These are phyloP conservation scores for Drosophila fungiperda DNA, from an alignment of 2,888 invertebrate genomes.

Conservation along the genomic window DNA sequence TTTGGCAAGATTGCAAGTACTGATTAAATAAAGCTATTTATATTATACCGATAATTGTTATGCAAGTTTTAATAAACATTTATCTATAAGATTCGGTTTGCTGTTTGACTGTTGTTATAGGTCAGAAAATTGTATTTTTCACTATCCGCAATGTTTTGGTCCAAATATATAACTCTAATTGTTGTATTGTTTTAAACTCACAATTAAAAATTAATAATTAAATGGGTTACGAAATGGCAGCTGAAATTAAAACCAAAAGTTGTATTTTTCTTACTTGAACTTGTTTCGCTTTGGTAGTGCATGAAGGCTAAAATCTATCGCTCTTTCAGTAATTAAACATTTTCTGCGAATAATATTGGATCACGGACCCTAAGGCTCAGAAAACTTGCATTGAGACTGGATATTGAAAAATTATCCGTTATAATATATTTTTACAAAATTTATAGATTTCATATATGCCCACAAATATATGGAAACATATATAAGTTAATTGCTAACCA, in stretches of 20 bases:
- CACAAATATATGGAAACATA: background rate
- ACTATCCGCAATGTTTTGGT: background rate
- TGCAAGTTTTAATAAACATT: background rate
- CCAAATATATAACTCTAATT: background rate
- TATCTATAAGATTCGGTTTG: background rate
- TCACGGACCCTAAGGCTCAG: background rate
- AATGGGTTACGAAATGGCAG: slow-evolving; percentile 21
- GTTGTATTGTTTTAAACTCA: background rate
- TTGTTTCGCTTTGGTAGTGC: slow-evolving; percentile 22
- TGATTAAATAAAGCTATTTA: background rate
- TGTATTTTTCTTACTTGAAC: background rate
- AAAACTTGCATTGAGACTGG: background rate
- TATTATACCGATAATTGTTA: background rate
- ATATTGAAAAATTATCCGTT: background rate
- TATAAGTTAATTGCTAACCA: too few species aligned
- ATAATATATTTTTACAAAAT: background rate
- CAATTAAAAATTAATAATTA: too few species aligned
- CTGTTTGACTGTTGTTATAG: slow-evolving; percentile 22
- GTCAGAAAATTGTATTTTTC: slow-evolving; percentile 8
- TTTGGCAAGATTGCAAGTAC: background rate
- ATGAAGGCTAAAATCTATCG: slow-evolving; percentile 4
- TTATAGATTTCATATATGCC: background rate
- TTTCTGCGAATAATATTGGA: background rate
- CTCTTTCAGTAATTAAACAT: background rate
- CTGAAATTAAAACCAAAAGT: slow-evolving; percentile 22